phyloP scores from a whole-genome alignment of 92 coral and sea anemone genomes.

The Epizoanthus ramosus region DNA sequence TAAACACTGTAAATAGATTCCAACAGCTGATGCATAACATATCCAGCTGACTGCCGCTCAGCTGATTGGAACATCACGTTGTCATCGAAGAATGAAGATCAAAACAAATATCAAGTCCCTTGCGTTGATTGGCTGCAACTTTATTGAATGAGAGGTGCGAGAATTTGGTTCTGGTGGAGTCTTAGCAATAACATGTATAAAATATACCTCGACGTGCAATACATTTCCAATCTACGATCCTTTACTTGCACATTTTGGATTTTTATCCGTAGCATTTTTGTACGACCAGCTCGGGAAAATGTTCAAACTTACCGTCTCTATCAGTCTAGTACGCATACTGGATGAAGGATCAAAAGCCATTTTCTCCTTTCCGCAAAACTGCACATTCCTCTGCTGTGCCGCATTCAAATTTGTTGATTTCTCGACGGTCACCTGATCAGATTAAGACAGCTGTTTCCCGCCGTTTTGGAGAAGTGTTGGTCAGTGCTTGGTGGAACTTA shows the following conservation, averaged over 20 bases:
- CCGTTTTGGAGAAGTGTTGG: slow-evolving; percentile 62
- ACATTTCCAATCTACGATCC: neutral
- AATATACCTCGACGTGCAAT: neutral
- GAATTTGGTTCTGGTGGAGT: neutral
- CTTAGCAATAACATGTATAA: neutral
- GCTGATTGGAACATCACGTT: neutral
- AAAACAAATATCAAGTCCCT: slow-evolving; percentile 24
- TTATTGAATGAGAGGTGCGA: neutral
- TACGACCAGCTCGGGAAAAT: neutral
- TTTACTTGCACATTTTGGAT: neutral
- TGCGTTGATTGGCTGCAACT: slow-evolving; percentile 25
- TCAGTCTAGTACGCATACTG: neutral
- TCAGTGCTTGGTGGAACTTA: slow-evolving; percentile 13
- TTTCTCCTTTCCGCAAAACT: slow-evolving; percentile 58
- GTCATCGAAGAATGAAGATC: neutral
- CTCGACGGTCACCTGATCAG: slow-evolving; percentile 90
- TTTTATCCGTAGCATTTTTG: neutral
- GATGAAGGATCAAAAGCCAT: neutral
- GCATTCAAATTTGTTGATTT: slow-evolving; percentile 87
- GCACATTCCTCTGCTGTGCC: slow-evolving; percentile 91
- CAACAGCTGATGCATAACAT: slow-evolving; percentile 10
- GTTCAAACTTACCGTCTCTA: neutral
- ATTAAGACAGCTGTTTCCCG: slow-evolving; percentile 96
- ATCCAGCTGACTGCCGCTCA: neutral
- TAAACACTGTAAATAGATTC: neutral